Conservation (phyloP, 1,140 invertebrate genomes). For the Ceratoteleas bidentatus region DNA sequence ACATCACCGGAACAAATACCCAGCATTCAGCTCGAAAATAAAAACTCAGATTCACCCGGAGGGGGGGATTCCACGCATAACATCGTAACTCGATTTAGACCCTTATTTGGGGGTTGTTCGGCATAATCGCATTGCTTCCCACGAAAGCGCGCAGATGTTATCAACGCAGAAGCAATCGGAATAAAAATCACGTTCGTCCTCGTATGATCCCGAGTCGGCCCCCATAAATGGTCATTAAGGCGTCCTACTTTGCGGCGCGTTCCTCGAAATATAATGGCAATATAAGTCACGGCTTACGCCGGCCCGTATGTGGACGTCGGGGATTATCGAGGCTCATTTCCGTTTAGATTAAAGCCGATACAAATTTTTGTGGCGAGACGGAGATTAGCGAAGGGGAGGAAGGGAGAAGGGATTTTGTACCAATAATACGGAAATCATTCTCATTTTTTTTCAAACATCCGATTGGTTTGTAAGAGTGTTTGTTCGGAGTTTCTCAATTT, state of each 20-base stretch:
- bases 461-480: no score
- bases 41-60: no score
- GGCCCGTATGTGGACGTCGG: conserved; percentile 4
- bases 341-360: no score
- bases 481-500: no score
- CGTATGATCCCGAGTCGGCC: neutral
- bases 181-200: conserved; percentile 35
- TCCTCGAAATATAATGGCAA: neutral
- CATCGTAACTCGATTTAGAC: conserved; percentile 42
- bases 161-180: conserved; percentile 34
- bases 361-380: no score
- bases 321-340: neutral
- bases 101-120: conserved; percentile 51
- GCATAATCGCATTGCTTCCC: conserved; percentile 29
- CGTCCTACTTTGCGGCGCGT: neutral
- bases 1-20: no score
- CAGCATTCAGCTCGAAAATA: no score
- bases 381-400: no score
- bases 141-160: conserved; percentile 26
- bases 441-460: no score
- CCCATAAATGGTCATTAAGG: conserved; percentile 14
- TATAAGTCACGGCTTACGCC: neutral
- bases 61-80: conserved; percentile 25
- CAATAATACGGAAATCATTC: no score
- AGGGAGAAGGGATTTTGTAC: no score